Evolutionary conservation across 1,140 invertebrate genomes (phyloP), one percentile per base, ranked within the genome.

Genomic region (Spodoptera litura): DNA sequence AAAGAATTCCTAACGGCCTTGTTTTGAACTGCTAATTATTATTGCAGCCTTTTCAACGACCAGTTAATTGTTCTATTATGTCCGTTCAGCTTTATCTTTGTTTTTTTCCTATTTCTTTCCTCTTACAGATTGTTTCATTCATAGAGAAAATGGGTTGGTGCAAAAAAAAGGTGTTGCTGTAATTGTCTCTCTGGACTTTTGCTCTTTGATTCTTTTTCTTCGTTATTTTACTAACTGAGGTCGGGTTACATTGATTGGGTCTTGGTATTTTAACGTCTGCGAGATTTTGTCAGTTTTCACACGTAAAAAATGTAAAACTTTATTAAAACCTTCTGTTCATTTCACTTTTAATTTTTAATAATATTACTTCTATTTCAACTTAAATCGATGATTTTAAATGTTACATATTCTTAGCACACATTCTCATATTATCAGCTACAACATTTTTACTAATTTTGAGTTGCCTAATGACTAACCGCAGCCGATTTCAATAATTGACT

Each of bases 11-110:
- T 27, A 25, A 52, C 38, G 35, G 44, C 12, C 20, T 55, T 55
- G 51, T 71, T 53, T 53, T 70, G 6, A 53, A 53, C n/a, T 49
- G 58, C 62, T 70, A 55, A 71, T 71, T 52, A 71, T 38, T 55
- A 71, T 71, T 27, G 56, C 35, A 61, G 56, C 15, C 35, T 27
- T 74, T 61, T 61, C 15, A 61, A 61, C 64, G 44, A 70, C 71
- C 56, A 44, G n/a, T 38, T 74, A 74, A 74, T 74, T 74, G 71
- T 61, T 70, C 56, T n/a, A 74, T 74, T 74, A 61, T 58, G 20
- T 27, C 44, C 20, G 20, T 74, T 13, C 59, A 49, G 35, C 44
- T 74, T 66, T 49, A 9, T 12, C 49, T 56, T 61, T 61, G 38
- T 59, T 58, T 74, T 74, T 68, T 25, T 31, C 5, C 49, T 5